Evolutionary conservation across 37 sponge, comb jelly and placozoan species (phyloP), one percentile per base, ranked within the genome.

Genomic region (Beroe ovata): DNA sequence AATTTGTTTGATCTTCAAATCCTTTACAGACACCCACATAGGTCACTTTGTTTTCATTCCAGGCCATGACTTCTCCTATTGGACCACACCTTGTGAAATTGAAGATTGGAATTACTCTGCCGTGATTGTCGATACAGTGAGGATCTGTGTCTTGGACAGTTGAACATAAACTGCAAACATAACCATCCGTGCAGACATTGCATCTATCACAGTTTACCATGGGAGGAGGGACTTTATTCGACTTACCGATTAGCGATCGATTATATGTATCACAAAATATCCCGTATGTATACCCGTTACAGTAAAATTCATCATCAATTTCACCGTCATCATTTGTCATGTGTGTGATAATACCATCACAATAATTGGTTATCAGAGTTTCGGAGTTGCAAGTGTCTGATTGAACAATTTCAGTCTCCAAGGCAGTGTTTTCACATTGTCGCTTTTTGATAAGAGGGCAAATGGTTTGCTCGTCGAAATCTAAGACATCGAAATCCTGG

Each of bases 81-180:
- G 63, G 63, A 25, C 63, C 63, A 62, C 63, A 62, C 21, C 63
- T 62, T 62, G 63, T n/a, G 29, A 62, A 62, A 62, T 62, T 62
- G 63, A 62, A 62, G 3, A 62, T n/a, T n/a, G 63, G 63, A 28
- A 62, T 62, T 62, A 11, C 11, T 47, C 11, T 47, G 54, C 54
- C 54, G 11, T 47, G 11, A 47, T 47, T 47, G 54, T 11, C 11
- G 11, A 16, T 11, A 47, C 54, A 47, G 54, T 47, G 54, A 47
- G 54, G 54, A 11, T 16, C 11, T 16, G 11, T 47, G 54, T 47
- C 11, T 11, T 47, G 6, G 11, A 47, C 6, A 16, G 6, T 47
- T 16, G 54, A 47, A 11, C 54, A 47, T 11, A 47, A 47, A 47
- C 11, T 47, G 54, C 6, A 16, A 16, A 47, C 11, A 6, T 47